Conservation (phyloP, 1,140 invertebrate genomes). For the Melanaphis sacchari region DNA sequence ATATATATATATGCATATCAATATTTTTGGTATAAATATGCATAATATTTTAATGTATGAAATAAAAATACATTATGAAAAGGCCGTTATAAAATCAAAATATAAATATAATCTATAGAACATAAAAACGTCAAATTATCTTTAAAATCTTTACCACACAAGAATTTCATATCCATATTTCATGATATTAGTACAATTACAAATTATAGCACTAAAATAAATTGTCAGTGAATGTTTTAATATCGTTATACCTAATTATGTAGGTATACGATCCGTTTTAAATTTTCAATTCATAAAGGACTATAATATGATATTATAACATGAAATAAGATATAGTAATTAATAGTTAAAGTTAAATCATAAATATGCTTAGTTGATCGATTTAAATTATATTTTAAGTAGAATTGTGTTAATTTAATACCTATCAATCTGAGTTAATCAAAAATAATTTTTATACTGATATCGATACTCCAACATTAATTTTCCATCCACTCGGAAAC, state of each 20-base stretch:
- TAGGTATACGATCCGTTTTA: neutral
- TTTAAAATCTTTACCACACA: too few species aligned
- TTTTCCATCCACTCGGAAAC: too few species aligned
- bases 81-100: too few species aligned
- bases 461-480: neutral
- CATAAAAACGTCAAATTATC: too few species aligned
- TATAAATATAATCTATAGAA: too few species aligned
- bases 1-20: too few species aligned
- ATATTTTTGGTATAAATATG: too few species aligned
- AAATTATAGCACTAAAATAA: neutral
- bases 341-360: neutral
- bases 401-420: neutral
- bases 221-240: neutral
- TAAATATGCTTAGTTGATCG: neutral
- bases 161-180: neutral
- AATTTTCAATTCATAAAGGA: neutral
- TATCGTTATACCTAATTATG: neutral
- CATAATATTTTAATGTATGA: too few species aligned
- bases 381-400: neutral
- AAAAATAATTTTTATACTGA: neutral
- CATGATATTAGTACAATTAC: neutral
- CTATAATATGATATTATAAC: too few species aligned
- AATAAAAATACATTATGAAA: too few species aligned
- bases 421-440: neutral
- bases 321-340: too few species aligned